Evolutionary conservation across 2,888 invertebrate genomes (phyloP).

Genomic region (Lagria hirta): DNA sequence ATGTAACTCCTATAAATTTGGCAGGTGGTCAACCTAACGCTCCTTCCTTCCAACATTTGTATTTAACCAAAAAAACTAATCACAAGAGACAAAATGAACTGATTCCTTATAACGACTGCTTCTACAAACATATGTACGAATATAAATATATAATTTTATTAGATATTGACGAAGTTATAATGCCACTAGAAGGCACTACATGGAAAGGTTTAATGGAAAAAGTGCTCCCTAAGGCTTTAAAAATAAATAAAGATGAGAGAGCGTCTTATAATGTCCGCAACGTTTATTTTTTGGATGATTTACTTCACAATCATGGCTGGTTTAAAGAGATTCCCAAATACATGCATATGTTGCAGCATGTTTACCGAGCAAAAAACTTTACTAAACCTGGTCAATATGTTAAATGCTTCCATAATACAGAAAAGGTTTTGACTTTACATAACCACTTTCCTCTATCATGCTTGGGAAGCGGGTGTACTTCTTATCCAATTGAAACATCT

Average conservation of each 20-base stretch:
- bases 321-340: slow-evolving; percentile 81
- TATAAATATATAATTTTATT: slow-evolving; percentile 89
- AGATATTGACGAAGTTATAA: slow-evolving; percentile 93
- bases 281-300: slow-evolving; percentile 89
- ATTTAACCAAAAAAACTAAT: slow-evolving; percentile 85
- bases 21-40: slow-evolving; percentile 90
- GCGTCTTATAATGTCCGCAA: slow-evolving; percentile 88
- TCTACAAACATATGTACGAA: slow-evolving; percentile 88
- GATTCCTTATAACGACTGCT: slow-evolving; percentile 94
- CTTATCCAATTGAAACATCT: slow-evolving; percentile 77
- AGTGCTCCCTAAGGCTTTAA: slow-evolving; percentile 65
- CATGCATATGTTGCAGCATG: slow-evolving; percentile 93
- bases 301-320: slow-evolving; percentile 77
- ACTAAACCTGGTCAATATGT: slow-evolving; percentile 92
- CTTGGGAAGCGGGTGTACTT: slow-evolving; percentile 72
- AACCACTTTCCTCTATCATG: slow-evolving; percentile 92
- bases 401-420: slow-evolving; percentile 92
- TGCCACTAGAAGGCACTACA: slow-evolving; percentile 72
- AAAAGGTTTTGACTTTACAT: slow-evolving; percentile 83
- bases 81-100: slow-evolving; percentile 94
- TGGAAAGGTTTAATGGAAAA: slow-evolving; percentile 81
- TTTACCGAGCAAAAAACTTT: slow-evolving; percentile 85
- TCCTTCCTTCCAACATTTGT: slow-evolving; percentile 85
- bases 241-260: slow-evolving; percentile 66
- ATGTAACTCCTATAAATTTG: slow-evolving; percentile 78